Conservation (phyloP, 2,113 vertebrate genomes). For the Mobula birostris region DNA sequence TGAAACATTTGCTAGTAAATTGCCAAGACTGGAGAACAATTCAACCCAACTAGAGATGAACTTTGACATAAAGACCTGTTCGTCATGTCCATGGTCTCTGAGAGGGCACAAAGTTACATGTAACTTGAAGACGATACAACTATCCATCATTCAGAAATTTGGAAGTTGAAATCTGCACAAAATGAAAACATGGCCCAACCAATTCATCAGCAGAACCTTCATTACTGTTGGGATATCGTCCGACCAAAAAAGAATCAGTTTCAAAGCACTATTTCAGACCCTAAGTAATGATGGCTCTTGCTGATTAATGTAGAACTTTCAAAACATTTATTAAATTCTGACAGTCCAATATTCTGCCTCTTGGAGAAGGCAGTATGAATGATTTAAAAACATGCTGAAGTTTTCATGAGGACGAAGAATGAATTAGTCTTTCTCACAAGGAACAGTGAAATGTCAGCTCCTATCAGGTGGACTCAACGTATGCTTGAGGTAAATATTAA, state of each 20-base stretch:
- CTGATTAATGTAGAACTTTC: constrained; percentile 29
- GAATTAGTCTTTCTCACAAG: neutral
- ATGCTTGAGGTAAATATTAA: neutral
- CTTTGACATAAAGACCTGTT: too few relatives aligned
- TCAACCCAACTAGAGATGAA: too few relatives aligned
- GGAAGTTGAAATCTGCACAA: neutral
- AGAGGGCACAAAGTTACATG: neutral
- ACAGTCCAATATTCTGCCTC: constrained; percentile 30
- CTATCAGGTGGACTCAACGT: neutral
- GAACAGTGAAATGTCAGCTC: neutral
- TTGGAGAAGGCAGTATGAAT: constrained; percentile 2
- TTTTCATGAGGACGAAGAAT: constrained; percentile 28
- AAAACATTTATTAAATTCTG: constrained; percentile 29
- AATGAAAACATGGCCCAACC: neutral
- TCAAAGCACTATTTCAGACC: neutral
- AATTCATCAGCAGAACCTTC: neutral
- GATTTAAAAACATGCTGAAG: constrained; percentile 25
- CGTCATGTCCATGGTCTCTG: too few relatives aligned
- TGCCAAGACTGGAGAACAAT: too few relatives aligned
- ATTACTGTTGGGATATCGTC: neutral
- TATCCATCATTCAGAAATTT: neutral
- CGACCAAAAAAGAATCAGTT: neutral
- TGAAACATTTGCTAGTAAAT: too few relatives aligned
- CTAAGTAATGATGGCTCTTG: neutral
- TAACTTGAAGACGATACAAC: too few relatives aligned